A percentile compares a stretch with the other conserved stretches of the same genome.
phyloP scores from a whole-genome alignment of 1,140 invertebrate genomes.

The Scaptodrosophila lebanonensis region DNA sequence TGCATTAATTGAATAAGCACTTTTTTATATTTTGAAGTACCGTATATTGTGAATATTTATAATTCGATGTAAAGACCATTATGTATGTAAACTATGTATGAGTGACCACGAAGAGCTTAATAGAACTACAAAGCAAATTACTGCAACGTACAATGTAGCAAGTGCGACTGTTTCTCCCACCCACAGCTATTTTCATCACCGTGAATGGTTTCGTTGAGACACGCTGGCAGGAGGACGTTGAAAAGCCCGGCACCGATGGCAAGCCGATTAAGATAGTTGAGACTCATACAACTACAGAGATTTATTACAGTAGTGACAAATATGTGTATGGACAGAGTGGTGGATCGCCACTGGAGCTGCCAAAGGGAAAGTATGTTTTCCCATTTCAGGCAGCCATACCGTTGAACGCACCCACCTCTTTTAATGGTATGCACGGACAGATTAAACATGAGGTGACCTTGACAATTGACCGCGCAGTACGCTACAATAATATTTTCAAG shows the following conservation, averaged over 20 bases:
- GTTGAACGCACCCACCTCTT: constrained; percentile 82
- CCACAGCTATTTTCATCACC: constrained; percentile 79
- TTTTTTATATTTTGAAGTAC: too few relatives aligned
- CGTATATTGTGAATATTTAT: too few relatives aligned
- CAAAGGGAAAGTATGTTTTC: constrained; percentile 80
- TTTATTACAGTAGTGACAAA: constrained; percentile 63
- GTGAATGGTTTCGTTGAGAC: constrained; percentile 81
- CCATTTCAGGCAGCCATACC: constrained; percentile 81
- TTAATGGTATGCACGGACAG: constrained; percentile 84
- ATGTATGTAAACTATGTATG: too few relatives aligned
- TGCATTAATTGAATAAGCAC: too few relatives aligned
- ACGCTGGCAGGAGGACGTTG: constrained; percentile 79
- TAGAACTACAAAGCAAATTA: constrained; percentile 36
- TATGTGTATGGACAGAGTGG: constrained; percentile 63
- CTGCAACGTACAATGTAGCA: constrained; percentile 24
- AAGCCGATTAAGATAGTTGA: constrained; percentile 49
- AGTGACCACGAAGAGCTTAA: constrained; percentile 19
- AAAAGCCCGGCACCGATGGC: constrained; percentile 78
- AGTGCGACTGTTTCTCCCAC: constrained; percentile 16
- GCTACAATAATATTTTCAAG: constrained; percentile 85
- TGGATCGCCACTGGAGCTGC: constrained; percentile 79
- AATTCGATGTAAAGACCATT: too few relatives aligned
- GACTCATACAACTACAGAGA: constrained; percentile 52
- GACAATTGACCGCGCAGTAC: constrained; percentile 84
- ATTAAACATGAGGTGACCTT: constrained; percentile 84